These are phyloP conservation scores for Oscheius sp. DNA, from an alignment of 1,140 invertebrate genomes.

Conservation along the genomic window DNA sequence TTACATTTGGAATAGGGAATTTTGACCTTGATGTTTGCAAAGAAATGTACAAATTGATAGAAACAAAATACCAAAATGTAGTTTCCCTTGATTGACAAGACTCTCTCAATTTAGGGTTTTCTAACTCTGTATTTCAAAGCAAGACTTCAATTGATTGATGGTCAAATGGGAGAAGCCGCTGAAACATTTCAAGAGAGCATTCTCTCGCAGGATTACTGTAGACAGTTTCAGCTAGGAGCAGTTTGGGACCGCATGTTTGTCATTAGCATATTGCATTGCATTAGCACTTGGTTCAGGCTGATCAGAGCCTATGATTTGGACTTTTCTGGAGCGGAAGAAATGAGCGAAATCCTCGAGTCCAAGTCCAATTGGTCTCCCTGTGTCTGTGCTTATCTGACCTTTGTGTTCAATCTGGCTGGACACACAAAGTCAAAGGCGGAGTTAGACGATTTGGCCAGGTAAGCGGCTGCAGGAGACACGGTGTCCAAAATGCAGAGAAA, in stretches of 20 bases:
- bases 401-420: slow-evolving; percentile 55
- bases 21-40: slow-evolving; percentile 50
- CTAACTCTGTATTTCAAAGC: slow-evolving; percentile 89
- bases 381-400: slow-evolving; percentile 81
- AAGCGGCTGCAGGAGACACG: not conserved
- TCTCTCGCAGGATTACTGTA: slow-evolving; percentile 80
- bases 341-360: slow-evolving; percentile 73
- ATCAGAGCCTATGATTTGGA: too few relatives aligned
- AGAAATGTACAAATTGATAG: slow-evolving; percentile 42
- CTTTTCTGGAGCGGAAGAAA: slow-evolving; percentile 74
- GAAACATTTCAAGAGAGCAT: slow-evolving; percentile 78
- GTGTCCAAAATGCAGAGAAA: not conserved
- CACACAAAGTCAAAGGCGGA: slow-evolving; percentile 27
- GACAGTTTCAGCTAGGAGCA: slow-evolving; percentile 88
- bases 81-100: slow-evolving; percentile 3
- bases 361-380: slow-evolving; percentile 85
- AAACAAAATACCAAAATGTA: slow-evolving; percentile 52
- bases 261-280: too few relatives aligned
- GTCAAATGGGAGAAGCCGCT: slow-evolving; percentile 74
- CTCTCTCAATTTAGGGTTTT: slow-evolving; percentile 69
- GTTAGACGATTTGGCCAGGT: slow-evolving; percentile 53
- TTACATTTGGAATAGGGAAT: slow-evolving; percentile 51
- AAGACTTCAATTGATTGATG: slow-evolving; percentile 76
- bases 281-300: too few relatives aligned
- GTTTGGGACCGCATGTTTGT: slow-evolving; percentile 77